Conservation (phyloP, 2,888 invertebrate genomes). For the Parnassius mnemosyne region DNA sequence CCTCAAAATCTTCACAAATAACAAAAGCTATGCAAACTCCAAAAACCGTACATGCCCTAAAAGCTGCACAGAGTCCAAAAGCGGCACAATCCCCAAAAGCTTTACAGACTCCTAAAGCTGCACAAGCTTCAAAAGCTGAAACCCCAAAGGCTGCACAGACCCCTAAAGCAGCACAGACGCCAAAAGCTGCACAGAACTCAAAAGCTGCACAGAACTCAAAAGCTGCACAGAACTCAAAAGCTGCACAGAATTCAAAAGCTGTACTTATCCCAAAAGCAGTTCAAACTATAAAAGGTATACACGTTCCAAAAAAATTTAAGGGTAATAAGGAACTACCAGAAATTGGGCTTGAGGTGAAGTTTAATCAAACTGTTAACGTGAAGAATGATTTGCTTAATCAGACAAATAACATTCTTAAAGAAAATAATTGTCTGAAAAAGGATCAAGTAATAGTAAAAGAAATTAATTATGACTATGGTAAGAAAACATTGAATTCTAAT, state of each 20-base stretch:
- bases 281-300: constrained; percentile 8
- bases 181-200: neutral
- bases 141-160: neutral
- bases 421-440: constrained; percentile 46
- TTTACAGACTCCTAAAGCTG: neutral
- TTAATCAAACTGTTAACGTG: neutral
- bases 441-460: constrained; percentile 37
- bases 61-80: neutral
- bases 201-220: neutral
- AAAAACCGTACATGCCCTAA: neutral
- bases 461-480: constrained; percentile 42
- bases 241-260: neutral
- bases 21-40: neutral
- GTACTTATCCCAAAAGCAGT: neutral
- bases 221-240: neutral
- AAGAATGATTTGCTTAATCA: neutral
- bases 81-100: neutral
- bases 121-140: constrained; percentile 2
- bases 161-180: neutral
- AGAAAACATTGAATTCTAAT: constrained; percentile 36
- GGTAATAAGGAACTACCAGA: constrained; percentile 33
- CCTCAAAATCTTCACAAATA: neutral
- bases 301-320: constrained; percentile 44
- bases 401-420: constrained; percentile 59
- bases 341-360: neutral